A percentile compares a stretch with the other conserved stretches of the same genome.
phyloP scores from a whole-genome alignment of 1,140 invertebrate species.

The Zophobas atratus region DNA sequence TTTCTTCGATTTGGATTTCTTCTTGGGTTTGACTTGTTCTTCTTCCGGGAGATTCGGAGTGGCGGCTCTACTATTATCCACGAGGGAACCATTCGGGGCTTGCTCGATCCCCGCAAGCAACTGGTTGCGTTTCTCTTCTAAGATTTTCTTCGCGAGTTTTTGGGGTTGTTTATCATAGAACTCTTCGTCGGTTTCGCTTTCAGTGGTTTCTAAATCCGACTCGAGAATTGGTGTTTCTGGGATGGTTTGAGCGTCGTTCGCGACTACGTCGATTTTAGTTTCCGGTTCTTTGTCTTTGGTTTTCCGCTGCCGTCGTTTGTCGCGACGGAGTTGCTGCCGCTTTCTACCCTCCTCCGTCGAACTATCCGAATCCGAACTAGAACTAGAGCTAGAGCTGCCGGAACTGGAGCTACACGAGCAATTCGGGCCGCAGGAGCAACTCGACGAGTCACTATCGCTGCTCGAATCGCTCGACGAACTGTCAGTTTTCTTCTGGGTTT shows the following conservation, averaged over 20 bases:
- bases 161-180: constrained; percentile 89
- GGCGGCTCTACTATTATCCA: constrained; percentile 72
- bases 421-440: constrained; percentile 84
- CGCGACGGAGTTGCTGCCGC: constrained; percentile 67
- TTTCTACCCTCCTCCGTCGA: constrained; percentile 72
- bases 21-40: constrained; percentile 64
- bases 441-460: constrained; percentile 81
- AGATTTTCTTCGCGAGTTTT: constrained; percentile 76
- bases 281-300: constrained; percentile 65
- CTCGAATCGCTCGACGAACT: constrained; percentile 77
- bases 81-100: constrained; percentile 59
- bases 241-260: constrained; percentile 66
- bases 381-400: constrained; percentile 74
- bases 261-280: constrained; percentile 71
- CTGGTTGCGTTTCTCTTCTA: constrained; percentile 82
- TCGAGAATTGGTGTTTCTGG: constrained; percentile 75
- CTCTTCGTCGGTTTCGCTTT: constrained; percentile 88
- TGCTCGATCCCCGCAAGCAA: constrained; percentile 74
- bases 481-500: constrained; percentile 51
- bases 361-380: constrained; percentile 80
- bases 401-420: constrained; percentile 81
- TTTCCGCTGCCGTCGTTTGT: constrained; percentile 66
- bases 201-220: constrained; percentile 86
- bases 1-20: constrained; percentile 74
- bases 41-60: constrained; percentile 70